A percentile compares a stretch with the other conserved stretches of the same genome.
Conservation (phyloP, 2,113 vertebrate genomes). For the Hirundichthys speculiger region DNA sequence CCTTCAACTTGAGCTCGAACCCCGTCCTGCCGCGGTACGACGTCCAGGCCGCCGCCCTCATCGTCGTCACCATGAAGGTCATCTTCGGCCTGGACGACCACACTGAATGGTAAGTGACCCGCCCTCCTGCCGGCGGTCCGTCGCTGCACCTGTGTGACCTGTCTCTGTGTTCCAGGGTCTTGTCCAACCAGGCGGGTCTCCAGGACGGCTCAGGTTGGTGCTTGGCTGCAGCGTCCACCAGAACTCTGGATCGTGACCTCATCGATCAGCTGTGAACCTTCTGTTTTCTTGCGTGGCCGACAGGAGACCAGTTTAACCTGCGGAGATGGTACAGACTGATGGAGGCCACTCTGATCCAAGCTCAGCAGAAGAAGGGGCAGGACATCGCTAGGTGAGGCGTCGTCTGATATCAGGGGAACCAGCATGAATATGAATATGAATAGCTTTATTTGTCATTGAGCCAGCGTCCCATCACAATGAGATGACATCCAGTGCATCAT, state of each 20-base stretch:
- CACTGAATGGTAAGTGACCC: slow-evolving; percentile 84
- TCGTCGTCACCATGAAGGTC: slow-evolving; percentile 88
- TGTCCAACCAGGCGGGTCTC: slow-evolving; percentile 28
- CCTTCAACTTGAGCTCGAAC: no score
- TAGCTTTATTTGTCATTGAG: no score
- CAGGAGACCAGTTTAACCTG: slow-evolving; percentile 52
- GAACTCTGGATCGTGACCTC: no score
- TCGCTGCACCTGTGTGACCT: neutral
- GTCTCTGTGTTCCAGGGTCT: slow-evolving; percentile 58
- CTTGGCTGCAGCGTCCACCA: fast-evolving
- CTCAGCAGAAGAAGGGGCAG: neutral
- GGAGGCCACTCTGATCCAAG: slow-evolving; percentile 39
- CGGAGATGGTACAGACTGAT: slow-evolving; percentile 64
- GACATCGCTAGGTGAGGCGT: slow-evolving; percentile 46
- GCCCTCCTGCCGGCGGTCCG: neutral
- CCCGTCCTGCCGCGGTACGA: slow-evolving; percentile 88
- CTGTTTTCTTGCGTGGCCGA: neutral
- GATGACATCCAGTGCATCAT: no score
- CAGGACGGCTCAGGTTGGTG: slow-evolving; percentile 38
- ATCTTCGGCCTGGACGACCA: slow-evolving; percentile 89
- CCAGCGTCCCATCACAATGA: no score
- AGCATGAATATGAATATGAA: no score
- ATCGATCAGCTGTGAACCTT: no score
- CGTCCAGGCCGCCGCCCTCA: slow-evolving; percentile 83
- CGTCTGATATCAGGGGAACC: neutral